Evolutionary conservation across 2,797 vertebrate species (phyloP), one percentile per base, ranked within the genome.

Genomic region (Chelon auratus): DNA sequence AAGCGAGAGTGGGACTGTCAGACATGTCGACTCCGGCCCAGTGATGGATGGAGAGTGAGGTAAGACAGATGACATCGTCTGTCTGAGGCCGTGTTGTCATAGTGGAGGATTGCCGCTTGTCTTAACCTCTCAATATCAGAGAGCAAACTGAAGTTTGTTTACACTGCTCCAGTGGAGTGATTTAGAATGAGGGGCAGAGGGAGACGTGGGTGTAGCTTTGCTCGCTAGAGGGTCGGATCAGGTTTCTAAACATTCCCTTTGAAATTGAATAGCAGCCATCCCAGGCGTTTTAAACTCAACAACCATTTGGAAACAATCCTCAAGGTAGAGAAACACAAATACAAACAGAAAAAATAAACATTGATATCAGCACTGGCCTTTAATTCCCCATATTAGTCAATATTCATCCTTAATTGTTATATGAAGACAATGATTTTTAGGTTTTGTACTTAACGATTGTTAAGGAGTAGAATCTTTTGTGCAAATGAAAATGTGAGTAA

Each of bases 1-100:
- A 92, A 91, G 92, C 68, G 91, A 94, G 93, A 94, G 92, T 85
- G 82, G 87, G 88, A 77, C 91, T 94, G 94, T 94, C 93, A 95
- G 94, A 95, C 94, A 93, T 78, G 90, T 91, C 86, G 94, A 93
- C 94, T 95, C 93, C 94, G 90, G 90, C 88, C 61, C 30, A 6
- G 93, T 95, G 94, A 95, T 94, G 93, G 94, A 95, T 94, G 94
- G 92, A 91, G 91, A 92, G 91, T 90, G 92, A 92, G 92, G 87
- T 89, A 93, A 94, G 94, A 94, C 90, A 69, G 93, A 94, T 93
- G 93, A 93, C 92, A 90, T 91, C 84, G 91, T 90, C 91, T 89
- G 93, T 95, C 92, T 92, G 90, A 87, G 88, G 89, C 90, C 68
- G 75, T 93, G 92, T 93, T 93, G 92, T 92, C 91, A 87, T 78